phyloP scores from a whole-genome alignment of 2,113 vertebrate genomes.

The Lasiurus cinereus region DNA sequence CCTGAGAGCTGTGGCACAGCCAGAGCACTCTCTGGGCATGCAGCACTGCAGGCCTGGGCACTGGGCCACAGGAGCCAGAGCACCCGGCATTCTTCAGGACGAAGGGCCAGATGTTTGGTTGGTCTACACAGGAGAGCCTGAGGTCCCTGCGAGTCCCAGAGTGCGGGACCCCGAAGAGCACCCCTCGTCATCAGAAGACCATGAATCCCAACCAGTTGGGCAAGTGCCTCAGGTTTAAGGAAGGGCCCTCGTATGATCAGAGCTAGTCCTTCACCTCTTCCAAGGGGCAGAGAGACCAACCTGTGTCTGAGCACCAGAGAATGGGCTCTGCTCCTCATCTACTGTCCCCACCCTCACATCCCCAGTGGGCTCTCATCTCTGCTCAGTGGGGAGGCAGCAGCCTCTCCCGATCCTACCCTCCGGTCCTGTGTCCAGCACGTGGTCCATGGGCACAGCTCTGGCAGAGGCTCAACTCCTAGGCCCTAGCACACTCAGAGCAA shows the following conservation, averaged over 20 bases:
- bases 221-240: background rate
- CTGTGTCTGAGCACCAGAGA: background rate
- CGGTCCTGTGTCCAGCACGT: fast-evolving
- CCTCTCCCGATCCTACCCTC: background rate
- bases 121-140: background rate
- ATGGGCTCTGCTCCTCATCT: background rate
- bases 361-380: background rate
- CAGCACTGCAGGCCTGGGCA: background rate
- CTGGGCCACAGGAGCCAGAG: background rate
- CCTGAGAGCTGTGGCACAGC: background rate
- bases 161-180: background rate
- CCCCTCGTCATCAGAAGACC: background rate
- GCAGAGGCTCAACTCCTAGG: background rate
- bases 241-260: fast-evolving
- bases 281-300: background rate
- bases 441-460: background rate
- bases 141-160: background rate
- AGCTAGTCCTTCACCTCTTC: background rate
- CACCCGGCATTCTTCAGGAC: background rate
- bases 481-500: background rate
- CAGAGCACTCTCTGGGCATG: too few species aligned
- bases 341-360: background rate
- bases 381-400: background rate
- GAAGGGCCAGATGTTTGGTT: background rate
- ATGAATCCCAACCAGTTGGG: background rate